Base-by-base conservation (phyloP, 2,888 invertebrate species). In the Synanthedon formicaeformis region DNA sequence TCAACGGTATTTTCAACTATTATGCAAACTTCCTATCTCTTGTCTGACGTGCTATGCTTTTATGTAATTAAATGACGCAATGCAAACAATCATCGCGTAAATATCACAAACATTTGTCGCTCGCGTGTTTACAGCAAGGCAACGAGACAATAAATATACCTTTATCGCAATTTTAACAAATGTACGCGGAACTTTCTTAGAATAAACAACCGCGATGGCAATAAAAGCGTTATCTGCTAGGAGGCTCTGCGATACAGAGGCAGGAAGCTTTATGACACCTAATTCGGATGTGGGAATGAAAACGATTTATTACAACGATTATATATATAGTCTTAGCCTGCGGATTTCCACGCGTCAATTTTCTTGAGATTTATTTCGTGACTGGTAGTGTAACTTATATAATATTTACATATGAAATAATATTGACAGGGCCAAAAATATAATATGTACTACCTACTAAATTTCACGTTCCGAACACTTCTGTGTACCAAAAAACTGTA, bases 91-190 rank as follows among this genome's bases (percentile, higher is more conserved):
- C 14, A 45, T 45, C 13, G n/a, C 13, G 13, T n/a, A 45, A 45
- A 45, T 49, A 50, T 34, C 34, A n/a, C 50, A 50, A 50, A 27
- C 40, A 59, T 61, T 60, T 59, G 67, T 57, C 58, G 72, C 66
- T 83, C 67, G 84, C 85, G 84, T 85, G 84, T 70, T 73, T 69
- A 67, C 54, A 40, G 61, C 55, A 58, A 62, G 74, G 75, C 75
- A 72, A 65, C 62, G 67, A 73, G 75, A 83, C 81, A 79, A 85
- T 85, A 85, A 85, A 85, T 84, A 82, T 75, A 61, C 71, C 73
- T 79, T 82, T 84, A 85, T 85, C 84, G 75, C 84, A 73, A 80
- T 83, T 83, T 81, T 83, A 84, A 83, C 83, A 83, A 82, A 85
- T 81, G 79, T 76, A 71, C 74, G 65, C 66, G 74, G 75, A 76